These are phyloP conservation scores for Colossoma macropomum DNA, from an alignment of 2,113 vertebrate species.

Conservation along the genomic window DNA sequence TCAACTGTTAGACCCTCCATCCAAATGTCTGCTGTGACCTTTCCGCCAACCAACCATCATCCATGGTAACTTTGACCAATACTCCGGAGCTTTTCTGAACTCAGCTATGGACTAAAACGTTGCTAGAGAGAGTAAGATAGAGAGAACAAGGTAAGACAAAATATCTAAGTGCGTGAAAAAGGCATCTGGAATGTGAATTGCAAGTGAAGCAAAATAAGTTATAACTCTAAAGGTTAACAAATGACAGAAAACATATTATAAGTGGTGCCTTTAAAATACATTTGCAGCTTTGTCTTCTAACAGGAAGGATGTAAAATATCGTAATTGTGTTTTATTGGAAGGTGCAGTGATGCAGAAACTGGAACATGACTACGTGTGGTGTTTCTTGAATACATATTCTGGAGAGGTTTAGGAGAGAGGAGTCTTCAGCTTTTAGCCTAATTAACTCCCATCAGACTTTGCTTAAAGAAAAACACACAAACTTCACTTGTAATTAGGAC, in stretches of 20 bases:
- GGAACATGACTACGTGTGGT: neutral
- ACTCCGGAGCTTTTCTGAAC: too few species aligned
- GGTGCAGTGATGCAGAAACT: neutral
- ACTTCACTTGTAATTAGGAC: constrained; percentile 65
- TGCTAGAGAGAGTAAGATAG: too few species aligned
- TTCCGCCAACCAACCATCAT: too few species aligned
- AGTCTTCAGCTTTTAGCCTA: constrained; percentile 44
- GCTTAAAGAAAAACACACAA: constrained; percentile 50
- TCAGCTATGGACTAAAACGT: too few species aligned
- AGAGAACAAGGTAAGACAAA: too few species aligned
- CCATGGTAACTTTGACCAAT: too few species aligned
- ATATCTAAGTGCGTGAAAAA: too few species aligned
- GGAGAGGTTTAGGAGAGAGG: neutral
- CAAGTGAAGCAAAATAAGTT: too few species aligned
- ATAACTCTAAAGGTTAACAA: neutral
- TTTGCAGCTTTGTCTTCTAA: neutral
- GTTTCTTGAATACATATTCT: constrained; percentile 2
- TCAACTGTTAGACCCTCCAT: too few species aligned
- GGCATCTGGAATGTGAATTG: neutral
- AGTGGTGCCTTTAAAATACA: neutral
- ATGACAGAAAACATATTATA: neutral
- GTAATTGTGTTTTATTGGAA: neutral
- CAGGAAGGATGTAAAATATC: neutral
- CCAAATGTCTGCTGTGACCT: too few species aligned
- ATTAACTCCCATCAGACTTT: constrained; percentile 68